Evolutionary conservation across 2,113 vertebrate species (phyloP).

Genomic region (Onychostoma macrolepis): DNA sequence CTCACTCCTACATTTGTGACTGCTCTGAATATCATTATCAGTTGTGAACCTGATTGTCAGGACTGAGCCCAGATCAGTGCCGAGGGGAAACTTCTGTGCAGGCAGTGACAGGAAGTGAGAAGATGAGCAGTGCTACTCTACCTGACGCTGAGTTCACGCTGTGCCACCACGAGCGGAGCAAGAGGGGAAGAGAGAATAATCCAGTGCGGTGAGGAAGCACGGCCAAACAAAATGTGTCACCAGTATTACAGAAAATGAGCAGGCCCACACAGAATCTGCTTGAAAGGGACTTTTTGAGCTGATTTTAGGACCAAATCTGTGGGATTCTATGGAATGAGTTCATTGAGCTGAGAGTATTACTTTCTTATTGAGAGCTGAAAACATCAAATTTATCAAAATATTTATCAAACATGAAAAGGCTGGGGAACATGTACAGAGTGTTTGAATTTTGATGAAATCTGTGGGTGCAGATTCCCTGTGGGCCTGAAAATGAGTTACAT

Average conservation of each 20-base stretch:
- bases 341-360: background rate
- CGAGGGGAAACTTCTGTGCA: conserved; percentile 11
- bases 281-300: background rate
- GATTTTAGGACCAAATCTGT: background rate
- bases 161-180: conserved; percentile 71
- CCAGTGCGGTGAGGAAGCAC: conserved; percentile 69
- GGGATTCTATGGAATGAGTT: background rate
- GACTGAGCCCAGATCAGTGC: conserved; percentile 37
- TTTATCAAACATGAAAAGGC: background rate
- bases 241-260: conserved; percentile 52
- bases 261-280: conserved; percentile 30
- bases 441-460: background rate
- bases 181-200: conserved; percentile 77
- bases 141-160: conserved; percentile 99
- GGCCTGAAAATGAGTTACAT: conserved; percentile 26
- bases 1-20: background rate
- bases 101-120: background rate
- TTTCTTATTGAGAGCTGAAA: background rate
- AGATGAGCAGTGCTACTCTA: conserved; percentile 79
- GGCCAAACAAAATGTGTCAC: conserved; percentile 69
- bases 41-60: background rate
- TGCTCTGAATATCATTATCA: background rate
- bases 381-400: background rate
- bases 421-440: background rate
- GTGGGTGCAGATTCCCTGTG: background rate